Evolutionary conservation across 2,113 vertebrate genomes (phyloP).

Genomic region (Morone chrysops): DNA sequence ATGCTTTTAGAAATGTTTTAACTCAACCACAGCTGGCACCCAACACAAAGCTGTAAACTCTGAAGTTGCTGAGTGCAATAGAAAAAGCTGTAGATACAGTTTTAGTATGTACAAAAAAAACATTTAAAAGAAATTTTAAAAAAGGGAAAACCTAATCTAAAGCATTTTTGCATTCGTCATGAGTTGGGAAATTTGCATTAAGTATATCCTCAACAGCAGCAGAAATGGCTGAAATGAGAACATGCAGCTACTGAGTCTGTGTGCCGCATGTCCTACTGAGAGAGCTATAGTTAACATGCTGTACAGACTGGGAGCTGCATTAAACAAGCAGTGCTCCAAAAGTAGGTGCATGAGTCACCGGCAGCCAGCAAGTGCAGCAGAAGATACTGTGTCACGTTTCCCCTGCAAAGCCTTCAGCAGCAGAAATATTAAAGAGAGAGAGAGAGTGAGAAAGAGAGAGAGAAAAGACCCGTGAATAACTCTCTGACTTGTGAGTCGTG

Average conservation of each 20-base stretch:
- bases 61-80: not conserved
- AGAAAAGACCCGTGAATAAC: conserved; percentile 55
- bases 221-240: conserved; percentile 26
- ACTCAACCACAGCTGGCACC: conserved; percentile 8
- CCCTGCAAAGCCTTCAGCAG: conserved; percentile 60
- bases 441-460: not conserved
- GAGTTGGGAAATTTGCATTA: not conserved
- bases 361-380: conserved; percentile 65
- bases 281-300: conserved; percentile 66
- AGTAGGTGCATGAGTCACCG: conserved; percentile 75
- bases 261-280: conserved; percentile 45
- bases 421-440: conserved; percentile 35
- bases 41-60: conserved; percentile 14
- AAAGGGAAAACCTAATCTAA: not conserved
- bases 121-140: not conserved
- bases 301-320: conserved; percentile 63
- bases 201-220: conserved; percentile 3
- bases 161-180: not conserved
- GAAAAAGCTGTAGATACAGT: not conserved
- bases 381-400: conserved; percentile 77
- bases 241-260: not conserved
- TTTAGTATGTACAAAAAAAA: not conserved
- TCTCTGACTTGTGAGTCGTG: conserved; percentile 75
- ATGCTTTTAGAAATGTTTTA: conserved; percentile 4
- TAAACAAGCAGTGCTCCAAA: conserved; percentile 70